Percentiles rank a stretch among this genome's conserved stretches.
Evolutionary conservation across 2,797 vertebrate species (phyloP).

Genomic region (Mus spretus): DNA sequence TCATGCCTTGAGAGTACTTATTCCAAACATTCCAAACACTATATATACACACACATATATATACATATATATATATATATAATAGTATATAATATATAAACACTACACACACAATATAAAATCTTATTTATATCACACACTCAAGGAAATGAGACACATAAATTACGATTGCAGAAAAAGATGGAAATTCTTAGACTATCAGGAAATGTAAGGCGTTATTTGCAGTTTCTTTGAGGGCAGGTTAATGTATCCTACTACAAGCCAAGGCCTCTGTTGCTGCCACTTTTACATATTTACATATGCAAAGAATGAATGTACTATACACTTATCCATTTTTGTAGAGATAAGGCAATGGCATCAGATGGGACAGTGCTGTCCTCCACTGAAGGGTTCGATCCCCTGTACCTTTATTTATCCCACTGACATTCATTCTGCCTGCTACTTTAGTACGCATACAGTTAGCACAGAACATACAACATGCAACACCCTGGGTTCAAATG

Average conservation of each 20-base stretch:
- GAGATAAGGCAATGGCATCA: neutral
- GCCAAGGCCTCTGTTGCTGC: neutral
- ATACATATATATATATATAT: neutral
- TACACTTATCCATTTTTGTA: neutral
- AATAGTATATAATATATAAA: too few species aligned
- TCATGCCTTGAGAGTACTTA: neutral
- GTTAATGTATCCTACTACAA: neutral
- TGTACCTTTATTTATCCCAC: neutral
- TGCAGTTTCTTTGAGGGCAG: slow-evolving; percentile 6
- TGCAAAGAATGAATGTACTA: neutral
- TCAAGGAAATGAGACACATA: neutral
- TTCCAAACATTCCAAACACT: neutral
- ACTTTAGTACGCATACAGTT: neutral
- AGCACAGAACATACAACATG: neutral
- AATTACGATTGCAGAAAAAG: neutral
- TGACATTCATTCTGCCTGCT: neutral
- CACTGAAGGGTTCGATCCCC: neutral
- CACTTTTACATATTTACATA: neutral
- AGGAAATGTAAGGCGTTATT: neutral
- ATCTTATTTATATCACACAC: neutral
- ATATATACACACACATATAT: too few species aligned
- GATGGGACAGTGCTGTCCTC: neutral
- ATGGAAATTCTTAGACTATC: neutral
- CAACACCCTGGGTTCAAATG: neutral
- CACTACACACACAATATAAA: too few species aligned